These are phyloP conservation scores for Ophiodon elongatus DNA, from an alignment of 2,113 vertebrate species.

Conservation along the genomic window DNA sequence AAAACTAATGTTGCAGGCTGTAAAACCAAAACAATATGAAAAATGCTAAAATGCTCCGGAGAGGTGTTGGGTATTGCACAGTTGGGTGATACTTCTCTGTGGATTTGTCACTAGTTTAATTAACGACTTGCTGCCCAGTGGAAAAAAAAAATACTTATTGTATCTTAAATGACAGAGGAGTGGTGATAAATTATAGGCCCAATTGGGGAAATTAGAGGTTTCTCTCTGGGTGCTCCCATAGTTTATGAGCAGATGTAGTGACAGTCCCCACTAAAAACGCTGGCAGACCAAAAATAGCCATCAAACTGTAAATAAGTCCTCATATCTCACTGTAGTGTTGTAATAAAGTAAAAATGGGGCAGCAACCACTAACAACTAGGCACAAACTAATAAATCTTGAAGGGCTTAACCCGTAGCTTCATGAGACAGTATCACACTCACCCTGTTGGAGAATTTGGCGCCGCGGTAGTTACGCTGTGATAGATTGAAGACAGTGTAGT, in stretches of 20 bases:
- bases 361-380: neutral
- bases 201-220: conserved; percentile 10
- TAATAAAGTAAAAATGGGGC: conserved; percentile 2
- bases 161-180: neutral
- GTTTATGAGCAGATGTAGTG: neutral
- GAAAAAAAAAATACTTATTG: neutral
- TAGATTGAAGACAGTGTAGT: conserved; percentile 98
- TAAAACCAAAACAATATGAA: neutral
- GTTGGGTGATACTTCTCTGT: neutral
- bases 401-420: neutral
- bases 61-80: neutral
- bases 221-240: neutral
- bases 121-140: neutral
- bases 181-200: too few relatives aligned
- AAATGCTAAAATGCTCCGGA: neutral
- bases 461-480: conserved; percentile 97
- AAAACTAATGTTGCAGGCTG: neutral
- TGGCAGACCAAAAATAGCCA: neutral
- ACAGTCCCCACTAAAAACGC: neutral
- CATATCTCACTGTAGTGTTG: neutral
- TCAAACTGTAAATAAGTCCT: neutral
- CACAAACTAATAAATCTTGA: neutral
- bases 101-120: neutral
- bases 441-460: conserved; percentile 98
- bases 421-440: conserved; percentile 74